phyloP scores from a whole-genome alignment of 2,113 vertebrate species.

The Alces alces region DNA sequence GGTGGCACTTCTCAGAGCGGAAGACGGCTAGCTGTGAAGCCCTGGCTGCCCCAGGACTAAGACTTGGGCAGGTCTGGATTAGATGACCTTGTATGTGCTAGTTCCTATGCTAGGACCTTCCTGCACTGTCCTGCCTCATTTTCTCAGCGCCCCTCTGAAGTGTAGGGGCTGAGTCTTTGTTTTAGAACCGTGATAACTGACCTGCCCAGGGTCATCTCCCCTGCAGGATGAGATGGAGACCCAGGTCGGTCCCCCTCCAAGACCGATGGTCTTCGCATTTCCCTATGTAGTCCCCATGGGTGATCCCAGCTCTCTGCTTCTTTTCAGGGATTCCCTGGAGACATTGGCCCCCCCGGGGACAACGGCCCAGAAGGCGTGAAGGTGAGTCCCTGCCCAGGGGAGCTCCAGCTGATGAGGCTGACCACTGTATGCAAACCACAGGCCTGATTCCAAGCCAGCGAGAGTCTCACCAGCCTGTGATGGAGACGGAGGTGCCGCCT shows the following conservation, averaged over 20 bases:
- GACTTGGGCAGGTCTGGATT: background rate
- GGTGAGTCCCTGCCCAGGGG: constrained; percentile 80
- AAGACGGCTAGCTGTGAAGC: background rate
- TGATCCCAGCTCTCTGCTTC: constrained; percentile 52
- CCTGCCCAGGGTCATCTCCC: background rate
- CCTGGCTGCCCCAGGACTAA: background rate
- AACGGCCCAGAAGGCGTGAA: constrained; percentile 96
- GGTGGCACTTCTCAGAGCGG: background rate
- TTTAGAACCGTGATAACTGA: background rate
- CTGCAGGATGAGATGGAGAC: background rate
- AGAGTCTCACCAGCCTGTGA: background rate
- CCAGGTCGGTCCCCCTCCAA: fast-evolving
- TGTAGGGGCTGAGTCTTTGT: background rate
- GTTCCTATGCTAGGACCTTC: background rate
- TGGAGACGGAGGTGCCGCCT: background rate
- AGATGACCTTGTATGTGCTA: background rate
- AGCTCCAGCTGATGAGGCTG: background rate
- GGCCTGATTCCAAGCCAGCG: background rate
- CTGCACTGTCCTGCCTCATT: background rate
- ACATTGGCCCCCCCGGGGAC: constrained; percentile 95
- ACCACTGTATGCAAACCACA: background rate
- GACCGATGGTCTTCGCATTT: background rate
- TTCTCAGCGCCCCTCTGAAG: background rate
- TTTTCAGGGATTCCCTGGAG: constrained; percentile 94
- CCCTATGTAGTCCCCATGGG: fast-evolving